Evolutionary conservation across 2,113 vertebrate species (phyloP), one percentile per base, ranked within the genome.

Genomic region (Eupsittula cactorum): DNA sequence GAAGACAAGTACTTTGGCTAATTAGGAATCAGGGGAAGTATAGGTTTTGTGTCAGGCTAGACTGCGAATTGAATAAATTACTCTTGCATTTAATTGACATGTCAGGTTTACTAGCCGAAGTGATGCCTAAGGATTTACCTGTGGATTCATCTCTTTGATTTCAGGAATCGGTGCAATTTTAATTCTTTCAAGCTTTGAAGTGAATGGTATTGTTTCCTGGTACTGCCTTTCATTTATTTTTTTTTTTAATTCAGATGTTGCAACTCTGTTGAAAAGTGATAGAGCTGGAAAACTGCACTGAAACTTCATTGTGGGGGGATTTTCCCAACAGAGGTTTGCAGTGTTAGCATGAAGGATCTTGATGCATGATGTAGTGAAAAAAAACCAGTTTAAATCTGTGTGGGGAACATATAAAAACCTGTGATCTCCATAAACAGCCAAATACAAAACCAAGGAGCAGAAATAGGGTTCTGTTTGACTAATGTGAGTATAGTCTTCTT

Each of bases 1-100:
- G 94, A 89, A 94, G 74, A 87, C 88, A 90, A 82, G 64, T 91
- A 76, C 59, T 97, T 93, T 46, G n/a, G 83, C 94, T 96, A 96
- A 96, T 96, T 96, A 90, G 88, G 90, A 96, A 73, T 77, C 33
- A 84, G 69, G 73, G 92, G 88, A 97, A 92, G 47, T 92, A 76
- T 37, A 94, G 12, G 44, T 84, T 92, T 96, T 96, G 50, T 95
- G 84, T 94, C 80, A 95, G 79, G 62, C 59, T 80, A 94, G 76
- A 41, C 80, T 92, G 81, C 93, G 67, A 95, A 89, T 21, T 79
- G 73, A 89, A 91, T 97, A 75, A 93, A 91, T 96, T 95, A 70
- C n/a, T 88, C 60, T 70, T 75, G 50, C n/a, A 64, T 89, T 95
- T 94, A 88, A 86, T 80, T 94, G 88, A 93, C 46, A 12, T 52